A percentile compares a stretch with the other conserved stretches of the same genome.
Evolutionary conservation across 2,888 invertebrate genomes (phyloP).

Genomic region (Thumatha senex): DNA sequence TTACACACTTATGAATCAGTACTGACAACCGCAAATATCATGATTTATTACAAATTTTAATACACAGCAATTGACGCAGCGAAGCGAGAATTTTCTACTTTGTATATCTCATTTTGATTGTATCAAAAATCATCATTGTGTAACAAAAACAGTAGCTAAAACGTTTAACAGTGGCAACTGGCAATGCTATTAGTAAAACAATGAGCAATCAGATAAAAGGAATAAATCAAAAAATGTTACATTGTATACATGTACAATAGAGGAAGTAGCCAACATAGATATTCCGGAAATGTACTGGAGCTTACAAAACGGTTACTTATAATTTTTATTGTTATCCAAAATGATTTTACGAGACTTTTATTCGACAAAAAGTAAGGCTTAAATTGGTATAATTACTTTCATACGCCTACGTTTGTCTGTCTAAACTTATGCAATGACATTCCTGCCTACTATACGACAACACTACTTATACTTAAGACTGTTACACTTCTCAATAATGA

Average conservation of each 20-base stretch:
- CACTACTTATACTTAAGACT: no score
- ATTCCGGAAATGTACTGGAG: constrained; percentile 37
- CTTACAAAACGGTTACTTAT: constrained; percentile 46
- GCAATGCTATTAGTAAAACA: constrained; percentile 20
- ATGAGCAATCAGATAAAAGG: constrained; percentile 30
- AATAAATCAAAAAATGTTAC: constrained; percentile 34
- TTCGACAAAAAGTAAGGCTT: neutral
- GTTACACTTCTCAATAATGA: no score
- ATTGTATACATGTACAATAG: constrained; percentile 18
- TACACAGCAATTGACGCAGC: neutral
- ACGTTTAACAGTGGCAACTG: constrained; percentile 5
- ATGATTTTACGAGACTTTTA: constrained; percentile 9
- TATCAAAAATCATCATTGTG: constrained; percentile 2
- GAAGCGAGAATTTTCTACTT: neutral
- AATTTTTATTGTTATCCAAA: constrained; percentile 28
- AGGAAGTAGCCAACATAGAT: constrained; percentile 27
- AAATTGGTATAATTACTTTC: no score
- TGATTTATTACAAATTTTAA: constrained; percentile 5
- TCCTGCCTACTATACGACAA: no score
- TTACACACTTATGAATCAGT: neutral
- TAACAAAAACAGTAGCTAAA: constrained; percentile 4
- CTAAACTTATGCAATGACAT: no score
- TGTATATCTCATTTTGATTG: constrained; percentile 5
- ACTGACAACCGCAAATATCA: neutral
- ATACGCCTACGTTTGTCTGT: no score